These are phyloP conservation scores for Hybognathus amarus DNA, from an alignment of 2,797 vertebrate genomes.

Conservation along the genomic window DNA sequence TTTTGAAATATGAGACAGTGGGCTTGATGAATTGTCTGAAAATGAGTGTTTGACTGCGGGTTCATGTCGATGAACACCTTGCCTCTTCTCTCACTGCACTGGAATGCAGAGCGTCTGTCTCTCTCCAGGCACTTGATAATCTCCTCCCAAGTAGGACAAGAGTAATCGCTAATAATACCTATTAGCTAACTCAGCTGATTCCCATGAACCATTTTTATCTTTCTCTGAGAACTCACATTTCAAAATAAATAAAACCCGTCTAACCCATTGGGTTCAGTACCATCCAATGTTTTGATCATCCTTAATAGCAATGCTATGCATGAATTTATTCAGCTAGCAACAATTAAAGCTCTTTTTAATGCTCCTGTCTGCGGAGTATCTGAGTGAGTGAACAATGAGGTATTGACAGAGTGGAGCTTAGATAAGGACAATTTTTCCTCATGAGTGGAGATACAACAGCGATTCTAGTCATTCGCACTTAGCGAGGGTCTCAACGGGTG, in stretches of 20 bases:
- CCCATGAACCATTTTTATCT: conserved; percentile 52
- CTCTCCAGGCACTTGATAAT: conserved; percentile 48
- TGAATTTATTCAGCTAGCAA: not conserved
- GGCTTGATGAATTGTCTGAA: conserved; percentile 71
- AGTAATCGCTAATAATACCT: conserved; percentile 57
- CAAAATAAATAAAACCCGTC: conserved; percentile 43
- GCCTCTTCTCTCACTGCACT: conserved; percentile 55
- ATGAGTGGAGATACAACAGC: conserved; percentile 29
- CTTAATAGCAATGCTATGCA: not conserved
- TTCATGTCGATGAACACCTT: conserved; percentile 57
- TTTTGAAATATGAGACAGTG: conserved; percentile 75
- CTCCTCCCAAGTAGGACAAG: conserved; percentile 54
- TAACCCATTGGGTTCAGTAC: not conserved
- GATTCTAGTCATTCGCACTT: conserved; percentile 29
- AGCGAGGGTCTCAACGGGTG: conserved; percentile 43
- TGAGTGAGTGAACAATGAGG: conserved; percentile 27
- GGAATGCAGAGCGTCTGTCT: conserved; percentile 61
- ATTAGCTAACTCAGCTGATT: conserved; percentile 59
- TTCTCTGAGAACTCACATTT: conserved; percentile 41
- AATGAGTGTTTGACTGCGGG: conserved; percentile 63
- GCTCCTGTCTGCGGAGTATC: conserved; percentile 7
- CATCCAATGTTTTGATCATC: not conserved
- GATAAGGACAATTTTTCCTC: conserved; percentile 22
- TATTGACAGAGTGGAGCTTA: conserved; percentile 25
- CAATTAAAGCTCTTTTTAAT: conserved; percentile 14